phyloP scores from a whole-genome alignment of 2,797 vertebrate genomes.

The Anguilla pacifica region DNA sequence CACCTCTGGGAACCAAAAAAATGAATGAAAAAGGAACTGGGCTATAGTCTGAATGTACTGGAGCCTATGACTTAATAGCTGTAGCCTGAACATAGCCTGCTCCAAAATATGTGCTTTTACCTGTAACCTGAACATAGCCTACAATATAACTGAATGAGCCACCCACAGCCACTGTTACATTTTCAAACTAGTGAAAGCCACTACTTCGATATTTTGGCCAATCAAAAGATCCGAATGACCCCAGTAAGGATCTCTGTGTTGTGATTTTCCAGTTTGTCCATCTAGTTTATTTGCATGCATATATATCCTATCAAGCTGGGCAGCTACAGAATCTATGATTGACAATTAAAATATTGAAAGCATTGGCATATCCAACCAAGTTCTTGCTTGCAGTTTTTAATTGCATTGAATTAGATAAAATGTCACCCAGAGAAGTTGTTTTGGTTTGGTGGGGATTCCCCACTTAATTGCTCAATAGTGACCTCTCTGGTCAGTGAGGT shows the following conservation, averaged over 20 bases:
- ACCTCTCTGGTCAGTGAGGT: neutral
- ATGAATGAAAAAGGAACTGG: too few relatives aligned
- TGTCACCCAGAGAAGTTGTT: neutral
- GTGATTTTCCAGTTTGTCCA: neutral
- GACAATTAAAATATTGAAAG: too few relatives aligned
- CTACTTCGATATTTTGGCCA: neutral
- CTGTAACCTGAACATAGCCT: too few relatives aligned
- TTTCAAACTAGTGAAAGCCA: neutral
- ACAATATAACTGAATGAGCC: too few relatives aligned
- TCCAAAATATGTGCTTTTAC: too few relatives aligned
- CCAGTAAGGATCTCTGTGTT: neutral
- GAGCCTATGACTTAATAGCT: too few relatives aligned
- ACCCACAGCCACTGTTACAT: neutral
- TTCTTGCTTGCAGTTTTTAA: too few relatives aligned
- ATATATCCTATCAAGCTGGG: neutral
- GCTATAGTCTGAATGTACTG: too few relatives aligned
- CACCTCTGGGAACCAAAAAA: too few relatives aligned
- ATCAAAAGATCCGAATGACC: neutral
- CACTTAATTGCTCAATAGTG: neutral
- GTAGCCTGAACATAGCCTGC: too few relatives aligned
- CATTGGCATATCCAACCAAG: too few relatives aligned
- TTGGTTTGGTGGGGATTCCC: neutral
- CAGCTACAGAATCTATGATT: neutral
- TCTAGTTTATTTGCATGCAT: neutral
- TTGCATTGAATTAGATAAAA: neutral